Percentiles rank a stretch among this genome's conserved stretches.
Evolutionary conservation across 1,140 invertebrate species (phyloP).

Genomic region (Drosophila funebris): DNA sequence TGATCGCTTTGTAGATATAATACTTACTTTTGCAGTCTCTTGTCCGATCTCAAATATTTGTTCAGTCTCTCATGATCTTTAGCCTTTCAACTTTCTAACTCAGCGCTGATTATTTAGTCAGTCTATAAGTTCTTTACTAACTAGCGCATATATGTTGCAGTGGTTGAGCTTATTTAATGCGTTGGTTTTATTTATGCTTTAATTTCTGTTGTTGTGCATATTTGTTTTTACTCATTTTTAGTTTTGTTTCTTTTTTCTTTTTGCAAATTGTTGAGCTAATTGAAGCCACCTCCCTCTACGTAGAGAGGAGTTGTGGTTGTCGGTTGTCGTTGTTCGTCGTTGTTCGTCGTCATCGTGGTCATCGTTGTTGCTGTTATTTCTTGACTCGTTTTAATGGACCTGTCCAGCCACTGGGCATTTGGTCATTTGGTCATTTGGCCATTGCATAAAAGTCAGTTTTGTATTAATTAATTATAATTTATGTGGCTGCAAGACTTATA

Average conservation of each 20-base stretch:
- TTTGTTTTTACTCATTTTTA: not conserved
- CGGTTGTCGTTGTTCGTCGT: not conserved
- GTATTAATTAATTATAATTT: constrained; percentile 80
- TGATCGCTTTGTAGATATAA: too few species aligned
- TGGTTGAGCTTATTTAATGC: constrained; percentile 12
- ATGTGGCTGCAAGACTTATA: constrained; percentile 73
- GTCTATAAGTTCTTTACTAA: not conserved
- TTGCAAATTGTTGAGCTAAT: constrained; percentile 31
- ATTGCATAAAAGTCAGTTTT: constrained; percentile 74
- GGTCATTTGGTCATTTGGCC: constrained; percentile 24
- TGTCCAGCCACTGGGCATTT: constrained; percentile 24
- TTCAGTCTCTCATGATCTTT: too few species aligned
- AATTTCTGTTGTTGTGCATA: not conserved
- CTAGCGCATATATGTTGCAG: not conserved
- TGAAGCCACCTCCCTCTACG: constrained; percentile 1
- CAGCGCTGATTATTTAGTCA: not conserved
- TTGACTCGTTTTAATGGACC: constrained; percentile 25
- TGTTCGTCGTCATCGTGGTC: not conserved
- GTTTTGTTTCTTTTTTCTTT: not conserved
- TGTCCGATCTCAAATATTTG: too few species aligned
- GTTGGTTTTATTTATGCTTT: constrained; percentile 1
- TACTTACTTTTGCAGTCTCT: too few species aligned
- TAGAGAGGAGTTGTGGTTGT: not conserved
- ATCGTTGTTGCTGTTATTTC: too few species aligned
- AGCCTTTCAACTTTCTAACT: not conserved